A percentile compares a stretch with the other conserved stretches of the same genome.
Conservation (phyloP, 1,140 invertebrate genomes). For the Akabosia matsudoensis region DNA sequence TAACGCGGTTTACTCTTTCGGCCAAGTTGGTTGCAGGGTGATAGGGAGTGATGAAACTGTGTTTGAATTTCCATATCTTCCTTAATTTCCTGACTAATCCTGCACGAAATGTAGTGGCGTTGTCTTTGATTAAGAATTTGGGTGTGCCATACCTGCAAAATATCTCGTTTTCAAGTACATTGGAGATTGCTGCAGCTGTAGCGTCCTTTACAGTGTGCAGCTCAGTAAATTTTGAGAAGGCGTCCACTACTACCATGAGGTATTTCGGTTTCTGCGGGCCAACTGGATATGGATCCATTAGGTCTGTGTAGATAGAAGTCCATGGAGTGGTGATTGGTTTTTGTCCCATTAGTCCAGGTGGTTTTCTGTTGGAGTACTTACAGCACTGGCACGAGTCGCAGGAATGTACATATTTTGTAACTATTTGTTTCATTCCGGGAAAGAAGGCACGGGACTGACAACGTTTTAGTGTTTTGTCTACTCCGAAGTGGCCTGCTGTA, state of each 20-base stretch:
- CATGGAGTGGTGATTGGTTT: conserved; percentile 46
- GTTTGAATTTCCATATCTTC: conserved; percentile 8
- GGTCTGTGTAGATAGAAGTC: conserved; percentile 55
- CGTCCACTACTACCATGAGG: conserved; percentile 53
- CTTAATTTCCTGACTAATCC: conserved; percentile 23
- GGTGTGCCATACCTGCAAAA: conserved; percentile 25
- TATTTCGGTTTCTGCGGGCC: conserved; percentile 48
- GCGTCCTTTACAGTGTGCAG: conserved; percentile 52
- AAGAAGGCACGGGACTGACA: not conserved
- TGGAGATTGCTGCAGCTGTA: conserved; percentile 25
- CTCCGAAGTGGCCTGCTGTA: not conserved
- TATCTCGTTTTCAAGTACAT: conserved; percentile 21
- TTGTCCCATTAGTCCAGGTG: conserved; percentile 16
- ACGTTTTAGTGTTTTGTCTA: not conserved
- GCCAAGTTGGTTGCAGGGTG: conserved; percentile 39
- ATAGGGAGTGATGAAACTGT: conserved; percentile 43
- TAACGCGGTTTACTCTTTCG: conserved; percentile 37
- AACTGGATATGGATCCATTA: conserved; percentile 52
- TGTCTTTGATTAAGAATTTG: not conserved
- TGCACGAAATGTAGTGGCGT: conserved; percentile 15
- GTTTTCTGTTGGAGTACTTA: conserved; percentile 25
- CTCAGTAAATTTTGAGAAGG: conserved; percentile 54
- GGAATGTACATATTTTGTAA: conserved; percentile 7
- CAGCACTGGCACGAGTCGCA: conserved; percentile 28
- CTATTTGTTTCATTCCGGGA: not conserved